Evolutionary conservation across 2,888 invertebrate genomes (phyloP).

Genomic region (Andrena fulva): DNA sequence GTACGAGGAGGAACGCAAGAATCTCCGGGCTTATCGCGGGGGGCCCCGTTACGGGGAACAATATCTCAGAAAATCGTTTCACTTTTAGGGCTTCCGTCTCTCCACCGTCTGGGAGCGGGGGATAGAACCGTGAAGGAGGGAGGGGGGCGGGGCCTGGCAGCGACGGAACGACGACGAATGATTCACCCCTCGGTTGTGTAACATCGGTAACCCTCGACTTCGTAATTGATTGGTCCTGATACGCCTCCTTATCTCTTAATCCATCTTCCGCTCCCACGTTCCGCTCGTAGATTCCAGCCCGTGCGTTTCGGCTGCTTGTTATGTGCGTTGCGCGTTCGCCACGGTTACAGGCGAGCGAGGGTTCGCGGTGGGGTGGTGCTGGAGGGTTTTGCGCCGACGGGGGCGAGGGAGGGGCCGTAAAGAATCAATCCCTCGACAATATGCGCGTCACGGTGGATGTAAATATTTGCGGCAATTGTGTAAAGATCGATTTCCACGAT

Average conservation of each 20-base stretch:
- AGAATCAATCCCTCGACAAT: slow-evolving; percentile 79
- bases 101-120: neutral
- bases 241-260: slow-evolving; percentile 83
- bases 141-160: neutral
- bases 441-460: slow-evolving; percentile 72
- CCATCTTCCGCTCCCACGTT: slow-evolving; percentile 77
- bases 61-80: slow-evolving; percentile 72
- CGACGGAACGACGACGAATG: slow-evolving; percentile 57
- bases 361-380: slow-evolving; percentile 26
- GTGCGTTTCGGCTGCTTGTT: slow-evolving; percentile 68
- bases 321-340: slow-evolving; percentile 56
- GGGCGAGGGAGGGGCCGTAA: slow-evolving; percentile 67
- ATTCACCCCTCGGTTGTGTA: slow-evolving; percentile 63
- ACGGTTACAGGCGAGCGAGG: neutral
- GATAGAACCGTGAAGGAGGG: neutral
- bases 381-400: slow-evolving; percentile 16
- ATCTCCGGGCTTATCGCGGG: slow-evolving; percentile 66
- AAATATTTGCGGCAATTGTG: slow-evolving; percentile 81
- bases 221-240: slow-evolving; percentile 84
- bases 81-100: slow-evolving; percentile 53
- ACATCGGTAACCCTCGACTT: slow-evolving; percentile 77
- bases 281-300: slow-evolving; percentile 61
- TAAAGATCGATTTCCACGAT: slow-evolving; percentile 72
- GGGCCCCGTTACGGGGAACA: slow-evolving; percentile 54
- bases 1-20: slow-evolving; percentile 54